Base-by-base conservation (phyloP, 2,888 invertebrate species). In the Philereme vetulata region DNA sequence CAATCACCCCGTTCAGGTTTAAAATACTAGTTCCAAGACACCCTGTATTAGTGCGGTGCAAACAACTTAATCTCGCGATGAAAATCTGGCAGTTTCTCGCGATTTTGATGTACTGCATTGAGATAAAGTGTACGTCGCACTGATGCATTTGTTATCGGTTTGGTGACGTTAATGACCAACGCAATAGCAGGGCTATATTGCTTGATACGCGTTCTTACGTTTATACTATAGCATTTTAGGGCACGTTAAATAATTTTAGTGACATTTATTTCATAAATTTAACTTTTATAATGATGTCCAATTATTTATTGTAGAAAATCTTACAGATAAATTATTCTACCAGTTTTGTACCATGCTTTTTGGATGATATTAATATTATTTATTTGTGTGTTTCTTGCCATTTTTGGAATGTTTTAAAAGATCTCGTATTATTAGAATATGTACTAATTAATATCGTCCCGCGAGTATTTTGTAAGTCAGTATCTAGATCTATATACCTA, bases 101-200 rank as follows among this genome's bases (percentile, higher is more conserved):
- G 21, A 36, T 36, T 36, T 36, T 36, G 3, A 36, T 7, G 2
- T 36, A 8, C 36, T 7, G 8, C 8, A 40, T 40, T 6, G 9
- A 9, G n/a, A 51, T 46, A 9, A 51, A 42, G 6, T 34, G 33
- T 35, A 3, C 9, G 34, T 44, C 33, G 51, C 44, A 11, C 34
- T 48, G 32, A 34, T 46, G 48, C 46, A 51, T 63, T 56, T 58
- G 42, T 52, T 10, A 48, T 58, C 35, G 42, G 6, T 43, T 36
- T 9, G 48, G n/a, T 10, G 40, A 32, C 1, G 35, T 38, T 11
- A 55, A 58, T 56, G 69, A 69, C 69, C 70, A 70, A 71, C 68
- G 68, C 68, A 70, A 69, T 70, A 68, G 62, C 60, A 35, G 45
- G 42, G 55, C 56, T 64, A 53, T 51, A 63, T 47, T 45, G 60